phyloP scores from a whole-genome alignment of 2,797 vertebrate species.

The Siniperca scherzeri region DNA sequence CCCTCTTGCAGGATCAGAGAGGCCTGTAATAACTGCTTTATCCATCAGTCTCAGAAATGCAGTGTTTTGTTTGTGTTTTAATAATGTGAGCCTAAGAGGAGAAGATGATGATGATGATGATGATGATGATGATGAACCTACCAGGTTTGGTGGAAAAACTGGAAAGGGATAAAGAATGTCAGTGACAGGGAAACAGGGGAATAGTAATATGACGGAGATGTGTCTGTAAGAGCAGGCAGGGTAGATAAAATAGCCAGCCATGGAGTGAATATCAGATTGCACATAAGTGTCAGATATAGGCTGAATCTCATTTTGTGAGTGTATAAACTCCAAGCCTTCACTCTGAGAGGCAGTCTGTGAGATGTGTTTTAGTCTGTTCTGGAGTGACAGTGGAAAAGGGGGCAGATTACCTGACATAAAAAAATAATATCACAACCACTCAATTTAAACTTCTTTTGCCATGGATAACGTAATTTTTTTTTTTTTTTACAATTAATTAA shows the following conservation, averaged over 20 bases:
- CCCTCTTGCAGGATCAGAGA: conserved; percentile 80
- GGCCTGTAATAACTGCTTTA: conserved; percentile 75
- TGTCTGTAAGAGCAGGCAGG: conserved; percentile 40
- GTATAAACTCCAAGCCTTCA: conserved; percentile 42
- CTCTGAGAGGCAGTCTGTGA: conserved; percentile 19
- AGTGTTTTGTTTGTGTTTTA: conserved; percentile 73
- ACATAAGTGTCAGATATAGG: conserved; percentile 51
- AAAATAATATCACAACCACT: conserved; percentile 21
- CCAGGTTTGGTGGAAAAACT: conserved; percentile 51
- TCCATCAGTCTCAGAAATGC: conserved; percentile 70
- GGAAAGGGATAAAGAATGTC: conserved; percentile 68
- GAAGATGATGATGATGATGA: conserved; percentile 23
- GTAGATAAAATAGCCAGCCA: conserved; percentile 27
- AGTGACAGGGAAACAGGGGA: conserved; percentile 25
- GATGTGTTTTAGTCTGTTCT: neutral
- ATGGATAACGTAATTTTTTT: neutral
- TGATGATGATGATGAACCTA: neutral
- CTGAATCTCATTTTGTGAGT: conserved; percentile 70
- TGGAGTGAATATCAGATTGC: conserved; percentile 56
- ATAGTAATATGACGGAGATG: conserved; percentile 34
- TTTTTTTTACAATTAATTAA: conserved; percentile 33
- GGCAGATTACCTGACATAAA: conserved; percentile 2
- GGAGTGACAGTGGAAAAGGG: neutral
- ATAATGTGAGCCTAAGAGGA: conserved; percentile 68
- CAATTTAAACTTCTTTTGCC: conserved; percentile 26